These are phyloP conservation scores for Xanthorhoe spadicearia DNA, from an alignment of 2,888 invertebrate genomes.

Conservation along the genomic window DNA sequence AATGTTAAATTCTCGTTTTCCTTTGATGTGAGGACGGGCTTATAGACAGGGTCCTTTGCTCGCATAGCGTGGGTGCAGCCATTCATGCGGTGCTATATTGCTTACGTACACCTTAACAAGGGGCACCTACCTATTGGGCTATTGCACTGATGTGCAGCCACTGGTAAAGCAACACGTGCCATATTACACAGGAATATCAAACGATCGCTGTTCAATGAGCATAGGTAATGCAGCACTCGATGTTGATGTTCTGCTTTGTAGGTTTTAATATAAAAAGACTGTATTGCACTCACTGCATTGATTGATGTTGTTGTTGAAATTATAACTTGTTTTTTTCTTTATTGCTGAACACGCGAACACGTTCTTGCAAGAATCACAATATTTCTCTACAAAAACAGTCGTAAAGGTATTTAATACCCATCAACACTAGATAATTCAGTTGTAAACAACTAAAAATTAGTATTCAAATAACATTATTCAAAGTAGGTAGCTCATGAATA, in stretches of 20 bases:
- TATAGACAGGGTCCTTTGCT: conserved; percentile 67
- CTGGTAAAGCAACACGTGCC: conserved; percentile 38
- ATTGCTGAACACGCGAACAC: too few species aligned
- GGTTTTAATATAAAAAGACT: not conserved
- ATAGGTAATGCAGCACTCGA: conserved; percentile 13
- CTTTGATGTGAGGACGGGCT: conserved; percentile 68
- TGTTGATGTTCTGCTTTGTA: not conserved
- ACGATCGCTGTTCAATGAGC: conserved; percentile 24
- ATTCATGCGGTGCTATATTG: conserved; percentile 63
- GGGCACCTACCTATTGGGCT: conserved; percentile 27
- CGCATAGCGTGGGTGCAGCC: conserved; percentile 66
- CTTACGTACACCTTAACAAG: conserved; percentile 46
- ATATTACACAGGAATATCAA: conserved; percentile 23
- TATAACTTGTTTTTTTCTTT: not conserved
- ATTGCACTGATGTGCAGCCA: conserved; percentile 38
- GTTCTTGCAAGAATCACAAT: too few species aligned
- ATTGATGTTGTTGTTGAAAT: not conserved
- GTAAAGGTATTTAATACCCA: not conserved
- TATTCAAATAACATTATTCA: conserved; percentile 9
- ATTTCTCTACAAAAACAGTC: not conserved
- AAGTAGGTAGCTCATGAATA: conserved; percentile 7
- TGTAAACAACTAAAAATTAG: not conserved
- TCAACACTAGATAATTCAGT: not conserved
- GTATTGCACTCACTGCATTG: not conserved
- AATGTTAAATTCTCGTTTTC: conserved; percentile 66